phyloP scores from a whole-genome alignment of 1,140 invertebrate species.

The Holcopasites calliopsidis region DNA sequence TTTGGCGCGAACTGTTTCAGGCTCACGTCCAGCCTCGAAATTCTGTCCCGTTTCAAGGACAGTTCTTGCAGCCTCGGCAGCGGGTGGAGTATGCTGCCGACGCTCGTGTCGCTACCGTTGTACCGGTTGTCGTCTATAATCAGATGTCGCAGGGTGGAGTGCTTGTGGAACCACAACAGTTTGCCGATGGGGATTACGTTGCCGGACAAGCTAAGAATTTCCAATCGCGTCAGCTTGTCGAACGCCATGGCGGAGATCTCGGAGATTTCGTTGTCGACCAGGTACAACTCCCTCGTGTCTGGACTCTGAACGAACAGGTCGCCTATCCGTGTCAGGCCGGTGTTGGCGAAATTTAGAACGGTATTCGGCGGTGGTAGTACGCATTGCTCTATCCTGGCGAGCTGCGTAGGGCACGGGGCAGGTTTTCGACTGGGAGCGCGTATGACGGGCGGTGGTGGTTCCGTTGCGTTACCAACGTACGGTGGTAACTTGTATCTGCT shows the following conservation, averaged over 20 bases:
- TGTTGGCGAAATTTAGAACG: slow-evolving; percentile 58
- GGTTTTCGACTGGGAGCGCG: no score
- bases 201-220: slow-evolving; percentile 65
- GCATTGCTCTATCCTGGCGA: no score
- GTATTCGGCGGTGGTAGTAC: no score
- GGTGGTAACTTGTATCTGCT: no score
- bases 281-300: slow-evolving; percentile 62
- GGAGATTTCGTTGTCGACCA: slow-evolving; percentile 68
- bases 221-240: slow-evolving; percentile 59
- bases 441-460: no score
- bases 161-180: slow-evolving; percentile 60
- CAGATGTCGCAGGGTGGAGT: slow-evolving; percentile 53
- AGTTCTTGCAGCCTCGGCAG: slow-evolving; percentile 63
- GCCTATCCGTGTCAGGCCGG: slow-evolving; percentile 55
- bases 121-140: slow-evolving; percentile 68
- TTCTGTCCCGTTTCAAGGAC: slow-evolving; percentile 61
- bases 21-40: slow-evolving; percentile 54
- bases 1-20: slow-evolving; percentile 57
- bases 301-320: slow-evolving; percentile 62
- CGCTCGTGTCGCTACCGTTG: slow-evolving; percentile 10
- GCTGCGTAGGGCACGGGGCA: no score
- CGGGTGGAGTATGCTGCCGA: slow-evolving; percentile 13
- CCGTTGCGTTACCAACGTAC: no score
- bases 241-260: slow-evolving; percentile 63
- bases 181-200: slow-evolving; percentile 66